Conservation (phyloP, 2,113 vertebrate genomes). For the Donacobius atricapilla region DNA sequence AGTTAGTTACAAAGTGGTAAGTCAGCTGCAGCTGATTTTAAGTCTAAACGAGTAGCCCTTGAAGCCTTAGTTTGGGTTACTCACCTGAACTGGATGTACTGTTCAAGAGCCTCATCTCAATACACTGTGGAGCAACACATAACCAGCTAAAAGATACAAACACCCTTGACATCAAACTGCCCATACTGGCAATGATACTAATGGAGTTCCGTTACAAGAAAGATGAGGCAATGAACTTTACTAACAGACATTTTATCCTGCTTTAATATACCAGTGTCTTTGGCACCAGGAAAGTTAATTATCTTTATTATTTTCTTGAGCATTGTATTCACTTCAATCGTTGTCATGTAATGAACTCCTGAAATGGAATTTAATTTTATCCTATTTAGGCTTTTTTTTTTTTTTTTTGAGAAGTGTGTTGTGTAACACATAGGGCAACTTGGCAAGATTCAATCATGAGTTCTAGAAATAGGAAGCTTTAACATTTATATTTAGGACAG, state of each 20-base stretch:
- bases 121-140: neutral
- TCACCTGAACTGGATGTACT: neutral
- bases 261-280: neutral
- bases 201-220: neutral
- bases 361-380: neutral
- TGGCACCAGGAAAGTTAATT: neutral
- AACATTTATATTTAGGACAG: neutral
- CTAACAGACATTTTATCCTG: neutral
- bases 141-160: neutral
- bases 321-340: neutral
- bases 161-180: neutral
- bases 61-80: neutral
- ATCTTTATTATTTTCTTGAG: neutral
- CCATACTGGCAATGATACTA: neutral
- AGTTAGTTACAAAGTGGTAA: neutral
- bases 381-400: neutral
- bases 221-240: neutral
- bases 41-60: neutral
- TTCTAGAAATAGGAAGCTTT: constrained; percentile 1
- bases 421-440: neutral
- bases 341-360: neutral
- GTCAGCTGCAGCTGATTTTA: neutral
- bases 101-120: neutral
- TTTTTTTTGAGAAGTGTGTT: neutral
- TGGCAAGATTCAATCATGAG: neutral